Percentiles rank a stretch among this genome's conserved stretches.
phyloP scores from a whole-genome alignment of 92 coral and sea anemone species.

The Nematostella vectensis region DNA sequence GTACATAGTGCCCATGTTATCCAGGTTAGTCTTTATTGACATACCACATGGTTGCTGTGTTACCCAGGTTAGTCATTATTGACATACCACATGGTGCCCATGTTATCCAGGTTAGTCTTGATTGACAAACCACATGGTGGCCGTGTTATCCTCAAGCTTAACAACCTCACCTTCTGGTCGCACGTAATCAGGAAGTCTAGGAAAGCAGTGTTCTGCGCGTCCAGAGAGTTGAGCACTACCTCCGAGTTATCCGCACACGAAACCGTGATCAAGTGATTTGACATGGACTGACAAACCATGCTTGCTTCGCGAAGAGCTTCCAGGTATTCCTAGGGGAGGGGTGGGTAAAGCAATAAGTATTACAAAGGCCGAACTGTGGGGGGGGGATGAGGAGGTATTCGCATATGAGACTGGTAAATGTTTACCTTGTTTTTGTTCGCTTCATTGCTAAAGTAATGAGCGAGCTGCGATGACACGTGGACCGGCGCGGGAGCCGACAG shows the following conservation, averaged over 20 bases:
- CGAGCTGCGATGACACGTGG: slow-evolving; percentile 65
- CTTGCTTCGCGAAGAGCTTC: slow-evolving; percentile 61
- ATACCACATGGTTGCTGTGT: too few relatives aligned
- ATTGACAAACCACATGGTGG: too few relatives aligned
- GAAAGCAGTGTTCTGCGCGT: slow-evolving; percentile 75
- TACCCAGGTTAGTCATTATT: too few relatives aligned
- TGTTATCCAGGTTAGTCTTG: too few relatives aligned
- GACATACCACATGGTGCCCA: too few relatives aligned
- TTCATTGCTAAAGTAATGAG: slow-evolving; percentile 68
- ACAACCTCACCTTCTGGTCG: slow-evolving; percentile 81
- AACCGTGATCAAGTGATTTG: slow-evolving; percentile 74
- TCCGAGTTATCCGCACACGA: slow-evolving; percentile 84
- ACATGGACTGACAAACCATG: slow-evolving; percentile 65
- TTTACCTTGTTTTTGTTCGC: slow-evolving; percentile 47
- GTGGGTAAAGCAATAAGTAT: too few relatives aligned
- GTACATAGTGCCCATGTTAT: too few relatives aligned
- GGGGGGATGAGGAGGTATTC: too few relatives aligned
- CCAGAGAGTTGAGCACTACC: slow-evolving; percentile 70
- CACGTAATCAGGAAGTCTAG: slow-evolving; percentile 87
- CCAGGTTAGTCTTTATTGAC: too few relatives aligned
- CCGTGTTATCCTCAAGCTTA: too few relatives aligned
- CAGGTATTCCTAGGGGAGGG: slow-evolving; percentile 51
- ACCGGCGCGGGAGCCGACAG: slow-evolving; percentile 93
- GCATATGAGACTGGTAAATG: too few relatives aligned
- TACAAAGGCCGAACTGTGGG: too few relatives aligned